These are phyloP conservation scores for Redunca redunca DNA, from an alignment of 2,113 vertebrate genomes.

Conservation along the genomic window DNA sequence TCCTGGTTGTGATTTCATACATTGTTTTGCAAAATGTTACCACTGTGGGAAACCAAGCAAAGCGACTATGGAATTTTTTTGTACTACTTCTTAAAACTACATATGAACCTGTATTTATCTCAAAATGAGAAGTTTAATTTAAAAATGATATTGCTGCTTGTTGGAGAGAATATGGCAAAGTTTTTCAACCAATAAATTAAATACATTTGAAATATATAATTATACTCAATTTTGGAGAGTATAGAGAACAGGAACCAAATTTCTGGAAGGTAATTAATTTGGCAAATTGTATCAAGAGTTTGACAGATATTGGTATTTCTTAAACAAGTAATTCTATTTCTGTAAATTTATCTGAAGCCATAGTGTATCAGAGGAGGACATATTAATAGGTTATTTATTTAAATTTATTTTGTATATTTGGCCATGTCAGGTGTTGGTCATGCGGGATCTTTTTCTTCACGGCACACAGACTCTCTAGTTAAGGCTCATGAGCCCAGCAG, in stretches of 20 bases:
- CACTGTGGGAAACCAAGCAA: neutral
- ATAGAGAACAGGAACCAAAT: neutral
- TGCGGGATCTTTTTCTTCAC: neutral
- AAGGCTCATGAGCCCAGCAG: neutral
- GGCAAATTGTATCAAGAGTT: neutral
- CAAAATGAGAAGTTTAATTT: neutral
- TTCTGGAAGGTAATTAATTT: neutral
- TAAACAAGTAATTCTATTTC: neutral
- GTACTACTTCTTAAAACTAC: neutral
- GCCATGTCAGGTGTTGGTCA: neutral
- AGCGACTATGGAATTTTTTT: neutral
- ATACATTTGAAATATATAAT: neutral
- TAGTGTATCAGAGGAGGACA: neutral
- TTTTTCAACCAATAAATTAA: neutral
- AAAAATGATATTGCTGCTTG: neutral
- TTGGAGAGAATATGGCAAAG: neutral
- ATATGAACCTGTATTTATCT: neutral
- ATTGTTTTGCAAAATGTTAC: neutral
- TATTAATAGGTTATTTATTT: neutral
- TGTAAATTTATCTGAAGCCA: neutral
- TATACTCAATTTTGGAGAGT: neutral
- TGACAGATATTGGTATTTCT: neutral
- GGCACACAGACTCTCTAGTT: neutral
- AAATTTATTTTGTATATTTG: neutral
- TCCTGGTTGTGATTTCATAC: neutral